These are phyloP conservation scores for Philaenus spumarius DNA, from an alignment of 1,140 invertebrate genomes.

Conservation along the genomic window DNA sequence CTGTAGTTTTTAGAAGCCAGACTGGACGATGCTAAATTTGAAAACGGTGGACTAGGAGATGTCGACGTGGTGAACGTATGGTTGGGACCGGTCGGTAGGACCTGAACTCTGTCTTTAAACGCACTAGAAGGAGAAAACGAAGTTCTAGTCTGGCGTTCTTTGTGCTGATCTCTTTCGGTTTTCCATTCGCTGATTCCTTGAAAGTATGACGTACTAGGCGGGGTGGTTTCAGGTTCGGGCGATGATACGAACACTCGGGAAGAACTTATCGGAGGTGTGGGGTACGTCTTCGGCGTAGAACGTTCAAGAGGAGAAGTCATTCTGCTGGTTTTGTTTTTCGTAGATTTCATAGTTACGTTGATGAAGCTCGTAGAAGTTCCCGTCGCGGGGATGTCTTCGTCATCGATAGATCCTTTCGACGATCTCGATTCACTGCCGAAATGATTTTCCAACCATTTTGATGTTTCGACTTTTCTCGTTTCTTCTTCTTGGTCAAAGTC, in stretches of 20 bases:
- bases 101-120: constrained; percentile 24
- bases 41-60: constrained; percentile 22
- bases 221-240: constrained; percentile 26
- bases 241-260: constrained; percentile 28
- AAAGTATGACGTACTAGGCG: constrained; percentile 44
- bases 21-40: constrained; percentile 21
- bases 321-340: constrained; percentile 29
- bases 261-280: constrained; percentile 29
- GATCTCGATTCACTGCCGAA: constrained; percentile 79
- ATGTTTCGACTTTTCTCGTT: constrained; percentile 79
- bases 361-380: constrained; percentile 47
- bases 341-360: constrained; percentile 70
- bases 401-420: constrained; percentile 57
- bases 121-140: constrained; percentile 1
- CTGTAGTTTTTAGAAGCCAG: constrained; percentile 4
- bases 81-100: constrained; percentile 32
- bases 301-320: not conserved
- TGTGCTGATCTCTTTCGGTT: constrained; percentile 36
- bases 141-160: constrained; percentile 8
- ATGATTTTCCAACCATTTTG: constrained; percentile 82
- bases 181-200: constrained; percentile 70
- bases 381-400: constrained; percentile 23
- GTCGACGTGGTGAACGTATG: constrained; percentile 27
- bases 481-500: constrained; percentile 83
- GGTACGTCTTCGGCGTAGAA: constrained; percentile 27